Evolutionary conservation across 2,113 vertebrate genomes (phyloP), one percentile per base, ranked within the genome.

Genomic region (Megaleporinus macrocephalus): DNA sequence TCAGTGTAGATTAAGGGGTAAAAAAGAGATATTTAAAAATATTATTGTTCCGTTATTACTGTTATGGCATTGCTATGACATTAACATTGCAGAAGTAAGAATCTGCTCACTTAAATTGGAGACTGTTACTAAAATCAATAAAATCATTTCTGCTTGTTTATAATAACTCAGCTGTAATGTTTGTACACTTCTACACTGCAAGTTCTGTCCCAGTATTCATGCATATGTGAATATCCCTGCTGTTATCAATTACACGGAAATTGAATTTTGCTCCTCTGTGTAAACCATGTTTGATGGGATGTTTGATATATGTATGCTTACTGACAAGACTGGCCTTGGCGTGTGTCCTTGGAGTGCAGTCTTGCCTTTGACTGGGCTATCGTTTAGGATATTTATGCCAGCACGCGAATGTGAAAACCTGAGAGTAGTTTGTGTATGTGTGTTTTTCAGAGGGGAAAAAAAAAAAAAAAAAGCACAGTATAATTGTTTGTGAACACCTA

Each of bases 401-500:
- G 10, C 3, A 14, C 30, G 13, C 30, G 11, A 5, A 68, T 26
- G 5, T 33, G 22, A 11, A 14, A 18, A 29, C 24, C n/a, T n/a
- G 33, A 41, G 73, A n/a, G n/a, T 12, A 53, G 47, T 11, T 2
- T 20, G 26, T 51, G 24, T 41, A 30, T 30, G 29, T 55, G 29
- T 69, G 18, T 36, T 33, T n/a, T 33, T 18, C 20, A 27, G 18
- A 53, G 65, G 22, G 47, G 30, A 16, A 11, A 27, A 20, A 65
- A 49, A n/a, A 10, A 26, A 13, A 65, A 12, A 47, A 76, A 29
- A 66, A 29, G 27, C 33, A n/a, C 12, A 20, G 62, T 30, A 13
- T 51, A 66, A 66, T 66, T 78, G 75, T 78, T 66, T 36, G 15
- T 36, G 29, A 27, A 22, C 76, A 66, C 27, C 62, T 78, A 36